Percentiles rank a stretch among this genome's conserved stretches.
Conservation (phyloP, 2,888 invertebrate species). For the Philereme transversata region DNA sequence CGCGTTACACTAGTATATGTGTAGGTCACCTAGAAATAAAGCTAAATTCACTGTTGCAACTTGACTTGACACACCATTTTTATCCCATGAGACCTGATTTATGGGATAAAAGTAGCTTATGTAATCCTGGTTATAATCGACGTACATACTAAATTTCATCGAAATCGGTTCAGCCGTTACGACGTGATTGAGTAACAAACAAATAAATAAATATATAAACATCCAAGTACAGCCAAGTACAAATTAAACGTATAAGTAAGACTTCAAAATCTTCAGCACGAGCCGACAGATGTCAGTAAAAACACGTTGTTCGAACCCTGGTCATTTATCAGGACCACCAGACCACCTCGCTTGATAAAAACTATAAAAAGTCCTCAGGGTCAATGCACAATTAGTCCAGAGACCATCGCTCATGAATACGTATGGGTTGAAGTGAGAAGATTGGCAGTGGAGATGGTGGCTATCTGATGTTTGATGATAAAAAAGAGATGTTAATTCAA, state of each 20-base stretch:
- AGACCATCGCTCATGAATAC: slow-evolving; percentile 41
- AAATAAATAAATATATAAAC: too few species aligned
- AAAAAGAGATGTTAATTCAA: background rate
- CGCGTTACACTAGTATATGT: too few species aligned
- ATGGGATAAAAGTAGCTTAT: too few species aligned
- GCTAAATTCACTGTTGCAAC: too few species aligned
- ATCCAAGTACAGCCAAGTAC: slow-evolving; percentile 1
- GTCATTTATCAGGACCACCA: slow-evolving; percentile 61
- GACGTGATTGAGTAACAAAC: too few species aligned
- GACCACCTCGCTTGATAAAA: slow-evolving; percentile 46
- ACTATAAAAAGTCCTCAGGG: slow-evolving; percentile 48
- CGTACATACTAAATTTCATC: too few species aligned
- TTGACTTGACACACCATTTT: too few species aligned
- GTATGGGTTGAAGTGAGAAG: slow-evolving; percentile 53
- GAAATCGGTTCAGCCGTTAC: too few species aligned
- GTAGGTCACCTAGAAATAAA: too few species aligned
- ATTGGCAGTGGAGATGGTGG: slow-evolving; percentile 45
- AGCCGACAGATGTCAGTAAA: slow-evolving; percentile 43
- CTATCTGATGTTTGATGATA: background rate
- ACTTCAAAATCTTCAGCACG: slow-evolving; percentile 41
- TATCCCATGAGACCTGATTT: too few species aligned
- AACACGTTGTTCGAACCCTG: slow-evolving; percentile 49
- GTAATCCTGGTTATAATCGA: too few species aligned
- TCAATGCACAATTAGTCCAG: slow-evolving; percentile 67
- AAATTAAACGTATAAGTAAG: slow-evolving; percentile 39